Percentiles rank a stretch among this genome's conserved stretches.
Conservation (phyloP, 2,113 vertebrate genomes). For the Podilymbus podiceps region DNA sequence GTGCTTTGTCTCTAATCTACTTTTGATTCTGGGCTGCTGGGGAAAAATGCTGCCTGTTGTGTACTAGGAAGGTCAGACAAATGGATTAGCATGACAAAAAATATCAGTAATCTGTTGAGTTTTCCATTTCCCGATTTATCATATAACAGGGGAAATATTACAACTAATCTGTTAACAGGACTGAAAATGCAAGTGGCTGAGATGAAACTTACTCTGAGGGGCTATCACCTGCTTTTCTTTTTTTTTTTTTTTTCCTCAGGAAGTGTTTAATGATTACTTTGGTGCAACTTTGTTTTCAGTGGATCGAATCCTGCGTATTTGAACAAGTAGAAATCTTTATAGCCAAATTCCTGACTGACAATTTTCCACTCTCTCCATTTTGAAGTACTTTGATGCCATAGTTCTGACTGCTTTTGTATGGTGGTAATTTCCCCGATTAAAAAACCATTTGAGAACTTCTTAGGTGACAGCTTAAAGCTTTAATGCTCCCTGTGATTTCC, state of each 20-base stretch:
- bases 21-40: neutral
- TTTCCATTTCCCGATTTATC: neutral
- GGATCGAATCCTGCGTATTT: neutral
- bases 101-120: neutral
- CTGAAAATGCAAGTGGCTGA: neutral
- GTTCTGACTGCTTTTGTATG: neutral
- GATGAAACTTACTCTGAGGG: neutral
- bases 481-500: neutral
- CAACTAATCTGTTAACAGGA: neutral
- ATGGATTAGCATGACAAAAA: neutral
- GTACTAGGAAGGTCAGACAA: neutral
- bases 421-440: slow-evolving; percentile 27
- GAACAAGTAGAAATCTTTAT: neutral
- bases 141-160: neutral
- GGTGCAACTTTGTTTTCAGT: fast-evolving
- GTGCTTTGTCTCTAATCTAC: slow-evolving; percentile 14
- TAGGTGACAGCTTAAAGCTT: neutral
- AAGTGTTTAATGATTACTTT: neutral
- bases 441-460: neutral
- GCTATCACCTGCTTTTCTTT: neutral
- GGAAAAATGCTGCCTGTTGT: neutral
- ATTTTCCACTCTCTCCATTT: neutral
- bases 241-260: neutral
- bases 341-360: neutral
- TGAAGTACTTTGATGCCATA: neutral